Base-by-base conservation (phyloP, 2,888 invertebrate genomes). In the Epirrhoe tristata region DNA sequence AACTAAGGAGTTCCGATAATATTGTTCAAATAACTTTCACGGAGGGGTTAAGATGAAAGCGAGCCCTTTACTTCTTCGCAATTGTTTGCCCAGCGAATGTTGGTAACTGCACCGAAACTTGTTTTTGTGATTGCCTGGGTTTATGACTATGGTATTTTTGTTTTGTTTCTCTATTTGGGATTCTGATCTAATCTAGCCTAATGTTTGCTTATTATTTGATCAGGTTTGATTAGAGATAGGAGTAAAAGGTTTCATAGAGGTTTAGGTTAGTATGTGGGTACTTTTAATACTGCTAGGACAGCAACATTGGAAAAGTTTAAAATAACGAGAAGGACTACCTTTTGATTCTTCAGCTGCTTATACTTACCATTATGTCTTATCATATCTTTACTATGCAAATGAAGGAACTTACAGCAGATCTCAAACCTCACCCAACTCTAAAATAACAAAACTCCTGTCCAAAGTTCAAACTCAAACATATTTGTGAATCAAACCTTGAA, bases 11-110 rank as follows among this genome's bases (percentile, higher is more conserved):
- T 66, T 62, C 24, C 57, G 48, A 63, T 55, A 52, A 62, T 69
- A 73, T 70, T 77, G 69, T 69, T 73, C 66, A 74, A 74, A 77
- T 74, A 75, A 75, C 78, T 82, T 82, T 83, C 81, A 70, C 77
- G 64, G 62, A 77, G 80, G 78, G 77, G 77, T 74, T 78, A 76
- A 59, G 73, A 78, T 70, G 78, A 81, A 79, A 81, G 79, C 63
- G 36, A 51, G 71, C 74, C 66, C 70, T 74, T 73, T 56, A 74
- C 74, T 75, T 71, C 55, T 64, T 67, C 52, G 63, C 73, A 67
- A 68, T 59, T 64, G 69, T 58, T 75, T 70, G 67, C 69, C 59
- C 63, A 68, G 51, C 64, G 52, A 66, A 65, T 72, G 74, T 74
- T 60, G 72, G 75, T 77, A 69, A 70, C 69, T 17, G 24, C 51